Base-by-base conservation (phyloP, 2,113 vertebrate genomes). In the Microcebus ravelobensis region DNA sequence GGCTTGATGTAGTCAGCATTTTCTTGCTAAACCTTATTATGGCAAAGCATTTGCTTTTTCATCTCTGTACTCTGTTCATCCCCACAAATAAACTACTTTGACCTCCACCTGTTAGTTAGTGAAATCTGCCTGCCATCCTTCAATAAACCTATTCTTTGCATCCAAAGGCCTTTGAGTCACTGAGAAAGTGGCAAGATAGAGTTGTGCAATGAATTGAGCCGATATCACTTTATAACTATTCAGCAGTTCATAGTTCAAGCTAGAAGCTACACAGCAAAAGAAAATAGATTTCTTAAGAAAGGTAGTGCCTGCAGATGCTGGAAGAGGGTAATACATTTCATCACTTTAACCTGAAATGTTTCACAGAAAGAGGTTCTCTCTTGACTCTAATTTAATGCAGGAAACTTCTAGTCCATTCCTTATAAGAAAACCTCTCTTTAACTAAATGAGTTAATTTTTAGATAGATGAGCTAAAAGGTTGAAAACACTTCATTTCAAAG, bases 1-100 rank as follows among this genome's bases (percentile, higher is more conserved):
- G 99, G 98, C 98, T 98, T 96, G 97, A 98, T 95, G 97, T 95
- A 98, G 98, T 99, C 99, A 99, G 99, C 99, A 98, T 98, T 99
- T 99, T 99, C 98, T 98, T 98, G 98, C 97, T 97, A 98, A 99
- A 98, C 98, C 98, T 99, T 99, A 99, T 99, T 99, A 99, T 95
- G 98, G 97, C 79, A 97, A 98, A 98, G 98, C 95, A 97, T 95
- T 97, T 96, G 96, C 98, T 98, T 98, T 98, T 98, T 99, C 98
- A 98, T 98, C 98, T 98, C 98, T 98, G 97, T 82, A 94, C 97
- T 98, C 96, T 96, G 97, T 96, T 98, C 98, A 98, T 98, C 97
- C 98, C 97, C 96, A 97, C 98, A 99, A 99, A 99, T 98, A 99
- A 99, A 99, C 98, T 77, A 71, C 98, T 98, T 95, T 98, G 98